These are phyloP conservation scores for Heliopora coerulea DNA, from an alignment of 92 coral and sea anemone species.

Conservation along the genomic window DNA sequence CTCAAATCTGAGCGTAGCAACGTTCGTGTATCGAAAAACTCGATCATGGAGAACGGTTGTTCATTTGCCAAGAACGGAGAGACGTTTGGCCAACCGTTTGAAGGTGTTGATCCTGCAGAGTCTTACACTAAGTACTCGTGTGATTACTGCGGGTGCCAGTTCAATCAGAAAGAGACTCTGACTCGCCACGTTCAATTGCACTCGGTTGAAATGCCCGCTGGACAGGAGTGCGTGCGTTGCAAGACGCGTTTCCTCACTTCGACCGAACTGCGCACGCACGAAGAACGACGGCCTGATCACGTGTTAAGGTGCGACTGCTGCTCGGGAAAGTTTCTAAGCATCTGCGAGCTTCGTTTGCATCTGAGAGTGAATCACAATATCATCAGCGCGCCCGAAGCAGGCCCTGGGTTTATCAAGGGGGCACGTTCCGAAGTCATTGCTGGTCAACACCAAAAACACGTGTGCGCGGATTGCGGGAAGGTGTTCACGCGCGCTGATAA, in stretches of 20 bases:
- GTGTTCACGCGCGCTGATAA: slow-evolving; percentile 38
- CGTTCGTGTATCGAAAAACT: neutral
- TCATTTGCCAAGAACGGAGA: neutral
- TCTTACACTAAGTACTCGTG: neutral
- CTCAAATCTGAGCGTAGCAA: neutral
- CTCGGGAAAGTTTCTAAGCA: slow-evolving; percentile 10
- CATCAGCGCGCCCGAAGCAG: neutral
- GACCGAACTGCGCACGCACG: slow-evolving; percentile 23
- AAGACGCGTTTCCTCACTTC: neutral
- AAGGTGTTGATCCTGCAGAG: neutral
- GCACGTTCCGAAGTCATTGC: neutral
- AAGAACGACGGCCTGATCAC: slow-evolving; percentile 29
- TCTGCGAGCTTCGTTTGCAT: slow-evolving; percentile 27
- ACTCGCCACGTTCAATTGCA: neutral
- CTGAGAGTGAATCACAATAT: neutral
- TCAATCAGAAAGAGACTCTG: neutral
- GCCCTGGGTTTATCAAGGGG: neutral
- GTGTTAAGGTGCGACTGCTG: slow-evolving; percentile 19
- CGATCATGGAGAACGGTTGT: neutral
- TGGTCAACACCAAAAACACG: slow-evolving; percentile 5
- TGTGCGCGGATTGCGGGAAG: slow-evolving; percentile 30
- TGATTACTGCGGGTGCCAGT: neutral
- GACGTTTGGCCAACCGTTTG: too few species aligned
- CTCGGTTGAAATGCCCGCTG: neutral
- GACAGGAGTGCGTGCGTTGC: slow-evolving; percentile 23